These are phyloP conservation scores for Tachina fera DNA, from an alignment of 2,888 invertebrate species.

Conservation along the genomic window DNA sequence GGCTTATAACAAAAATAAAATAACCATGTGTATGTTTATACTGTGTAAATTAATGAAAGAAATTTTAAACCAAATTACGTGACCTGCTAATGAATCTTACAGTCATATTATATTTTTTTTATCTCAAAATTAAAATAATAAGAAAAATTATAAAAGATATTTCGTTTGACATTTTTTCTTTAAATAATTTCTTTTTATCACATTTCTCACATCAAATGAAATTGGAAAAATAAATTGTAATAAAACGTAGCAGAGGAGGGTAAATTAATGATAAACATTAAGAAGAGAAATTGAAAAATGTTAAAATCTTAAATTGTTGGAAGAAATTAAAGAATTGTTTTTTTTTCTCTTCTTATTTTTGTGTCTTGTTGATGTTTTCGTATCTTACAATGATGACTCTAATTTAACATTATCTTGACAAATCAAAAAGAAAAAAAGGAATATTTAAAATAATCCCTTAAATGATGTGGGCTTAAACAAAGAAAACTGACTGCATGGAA, in stretches of 20 bases:
- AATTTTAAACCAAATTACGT: slow-evolving; percentile 26
- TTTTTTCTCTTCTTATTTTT: background rate
- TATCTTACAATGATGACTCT: slow-evolving; percentile 61
- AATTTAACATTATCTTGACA: slow-evolving; percentile 64
- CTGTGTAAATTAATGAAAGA: background rate
- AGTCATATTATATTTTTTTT: background rate
- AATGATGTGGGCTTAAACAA: slow-evolving; percentile 57
- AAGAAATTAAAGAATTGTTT: slow-evolving; percentile 47
- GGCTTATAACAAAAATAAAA: background rate
- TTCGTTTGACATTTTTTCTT: slow-evolving; percentile 25
- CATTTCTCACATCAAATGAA: slow-evolving; percentile 52
- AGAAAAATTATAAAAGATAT: slow-evolving; percentile 8
- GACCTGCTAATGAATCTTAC: slow-evolving; percentile 36
- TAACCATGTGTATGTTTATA: no score
- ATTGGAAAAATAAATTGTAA: slow-evolving; percentile 39
- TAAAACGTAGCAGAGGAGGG: slow-evolving; percentile 13
- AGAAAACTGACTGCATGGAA: slow-evolving; percentile 20
- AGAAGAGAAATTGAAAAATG: slow-evolving; percentile 64
- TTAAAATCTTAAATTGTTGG: slow-evolving; percentile 49
- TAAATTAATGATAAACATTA: slow-evolving; percentile 67
- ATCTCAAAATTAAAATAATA: slow-evolving; percentile 17
- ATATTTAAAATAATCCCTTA: slow-evolving; percentile 34
- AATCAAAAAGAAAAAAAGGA: background rate
- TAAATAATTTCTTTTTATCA: slow-evolving; percentile 41
- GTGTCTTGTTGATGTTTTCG: slow-evolving; percentile 17